phyloP scores from a whole-genome alignment of 2,113 vertebrate species.

The Marcusenius ussheri region DNA sequence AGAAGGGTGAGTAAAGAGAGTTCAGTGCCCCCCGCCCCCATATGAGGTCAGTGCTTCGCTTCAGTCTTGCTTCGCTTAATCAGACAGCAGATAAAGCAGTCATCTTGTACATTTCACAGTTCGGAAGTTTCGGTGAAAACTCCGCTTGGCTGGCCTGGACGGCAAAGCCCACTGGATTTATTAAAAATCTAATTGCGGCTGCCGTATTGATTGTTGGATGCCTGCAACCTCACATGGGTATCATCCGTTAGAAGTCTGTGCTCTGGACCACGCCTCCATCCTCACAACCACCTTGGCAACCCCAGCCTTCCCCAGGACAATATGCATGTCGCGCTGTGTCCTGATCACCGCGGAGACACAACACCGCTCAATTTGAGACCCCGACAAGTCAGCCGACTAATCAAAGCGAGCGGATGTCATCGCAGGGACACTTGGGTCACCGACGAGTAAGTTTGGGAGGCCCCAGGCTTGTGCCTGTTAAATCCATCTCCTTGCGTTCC shows the following conservation, averaged over 20 bases:
- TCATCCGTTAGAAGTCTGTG: neutral
- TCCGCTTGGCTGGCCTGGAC: neutral
- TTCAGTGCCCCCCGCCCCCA: neutral
- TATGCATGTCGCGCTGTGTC: neutral
- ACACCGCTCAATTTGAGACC: neutral
- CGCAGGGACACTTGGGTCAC: neutral
- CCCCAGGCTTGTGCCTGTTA: neutral
- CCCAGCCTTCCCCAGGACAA: neutral
- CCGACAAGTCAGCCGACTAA: neutral
- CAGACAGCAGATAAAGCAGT: neutral
- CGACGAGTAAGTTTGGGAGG: neutral
- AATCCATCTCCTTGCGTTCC: neutral
- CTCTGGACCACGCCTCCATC: too few relatives aligned
- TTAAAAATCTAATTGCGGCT: neutral
- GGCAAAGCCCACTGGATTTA: neutral
- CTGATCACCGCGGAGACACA: neutral
- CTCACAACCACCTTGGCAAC: neutral
- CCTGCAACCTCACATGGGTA: neutral
- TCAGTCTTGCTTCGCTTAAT: neutral
- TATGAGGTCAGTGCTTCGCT: neutral
- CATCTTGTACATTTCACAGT: neutral
- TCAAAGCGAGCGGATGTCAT: neutral
- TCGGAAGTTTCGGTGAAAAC: neutral
- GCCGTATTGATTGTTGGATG: neutral
- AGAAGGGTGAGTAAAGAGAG: neutral